Evolutionary conservation across 1,140 invertebrate genomes (phyloP).

Genomic region (Lordiphosa mommai): DNA sequence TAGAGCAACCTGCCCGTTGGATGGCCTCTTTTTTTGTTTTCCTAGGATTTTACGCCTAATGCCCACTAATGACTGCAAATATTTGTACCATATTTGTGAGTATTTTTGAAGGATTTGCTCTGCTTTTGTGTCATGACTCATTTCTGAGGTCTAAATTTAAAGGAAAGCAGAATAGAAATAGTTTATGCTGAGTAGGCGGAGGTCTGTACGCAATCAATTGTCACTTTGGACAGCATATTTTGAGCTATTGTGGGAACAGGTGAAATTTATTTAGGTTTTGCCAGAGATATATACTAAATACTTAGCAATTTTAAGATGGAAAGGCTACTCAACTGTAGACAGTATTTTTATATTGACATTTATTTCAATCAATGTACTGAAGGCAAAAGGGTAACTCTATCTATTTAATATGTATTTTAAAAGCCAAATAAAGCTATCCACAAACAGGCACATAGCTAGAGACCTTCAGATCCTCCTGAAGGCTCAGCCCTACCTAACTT

Average conservation of each 20-base stretch:
- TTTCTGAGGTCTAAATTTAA: constrained; percentile 52
- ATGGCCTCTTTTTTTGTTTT: constrained; percentile 17
- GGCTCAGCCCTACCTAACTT: no score
- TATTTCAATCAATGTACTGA: no score
- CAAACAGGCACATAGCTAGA: no score
- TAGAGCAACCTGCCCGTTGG: constrained; percentile 60
- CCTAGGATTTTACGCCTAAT: constrained; percentile 46
- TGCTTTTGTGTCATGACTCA: constrained; percentile 40
- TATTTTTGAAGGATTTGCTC: constrained; percentile 49
- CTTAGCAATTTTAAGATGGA: no score
- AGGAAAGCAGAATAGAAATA: constrained; percentile 50
- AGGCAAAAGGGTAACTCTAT: no score
- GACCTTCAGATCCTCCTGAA: no score
- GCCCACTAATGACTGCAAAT: constrained; percentile 65
- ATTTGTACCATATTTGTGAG: constrained; percentile 44
- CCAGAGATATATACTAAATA: no score
- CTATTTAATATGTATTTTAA: no score
- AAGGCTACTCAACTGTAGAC: no score
- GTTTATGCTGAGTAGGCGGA: constrained; percentile 12
- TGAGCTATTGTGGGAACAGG: constrained; percentile 25
- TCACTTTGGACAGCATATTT: constrained; percentile 70
- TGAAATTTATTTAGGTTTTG: no score
- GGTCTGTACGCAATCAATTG: constrained; percentile 66
- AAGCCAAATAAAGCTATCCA: no score
- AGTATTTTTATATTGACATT: no score